These are phyloP conservation scores for Plusia festucae DNA, from an alignment of 2,888 invertebrate species.

Conservation along the genomic window DNA sequence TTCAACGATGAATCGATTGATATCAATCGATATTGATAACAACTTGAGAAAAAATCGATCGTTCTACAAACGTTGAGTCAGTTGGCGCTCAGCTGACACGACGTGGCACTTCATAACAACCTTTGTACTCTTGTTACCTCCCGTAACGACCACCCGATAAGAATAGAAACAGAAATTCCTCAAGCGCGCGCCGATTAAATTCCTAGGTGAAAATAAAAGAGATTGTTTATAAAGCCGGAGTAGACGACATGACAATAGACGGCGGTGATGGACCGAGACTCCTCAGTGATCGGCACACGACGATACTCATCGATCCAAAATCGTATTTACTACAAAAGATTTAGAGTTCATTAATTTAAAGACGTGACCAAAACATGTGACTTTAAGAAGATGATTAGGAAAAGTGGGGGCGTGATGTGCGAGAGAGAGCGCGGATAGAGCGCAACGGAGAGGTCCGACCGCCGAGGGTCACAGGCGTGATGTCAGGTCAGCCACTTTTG, in stretches of 20 bases:
- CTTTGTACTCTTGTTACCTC: slow-evolving; percentile 86
- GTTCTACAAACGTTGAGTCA: slow-evolving; percentile 76
- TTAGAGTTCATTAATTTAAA: slow-evolving; percentile 87
- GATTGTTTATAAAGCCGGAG: slow-evolving; percentile 88
- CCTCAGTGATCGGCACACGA: slow-evolving; percentile 65
- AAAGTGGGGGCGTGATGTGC: slow-evolving; percentile 88
- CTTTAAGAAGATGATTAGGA: slow-evolving; percentile 86
- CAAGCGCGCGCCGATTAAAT: slow-evolving; percentile 87
- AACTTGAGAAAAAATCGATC: slow-evolving; percentile 62
- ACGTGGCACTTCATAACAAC: slow-evolving; percentile 85
- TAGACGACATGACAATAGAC: slow-evolving; percentile 88
- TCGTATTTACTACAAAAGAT: slow-evolving; percentile 81
- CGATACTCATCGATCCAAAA: slow-evolving; percentile 75
- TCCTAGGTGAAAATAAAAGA: slow-evolving; percentile 88
- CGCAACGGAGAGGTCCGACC: slow-evolving; percentile 73
- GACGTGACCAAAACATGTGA: slow-evolving; percentile 84
- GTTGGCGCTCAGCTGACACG: slow-evolving; percentile 79
- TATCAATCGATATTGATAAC: slow-evolving; percentile 45
- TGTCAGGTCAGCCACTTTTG: slow-evolving; percentile 90
- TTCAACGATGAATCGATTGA: slow-evolving; percentile 33
- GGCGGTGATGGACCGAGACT: slow-evolving; percentile 84
- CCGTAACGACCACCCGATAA: slow-evolving; percentile 86
- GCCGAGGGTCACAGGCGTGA: slow-evolving; percentile 89
- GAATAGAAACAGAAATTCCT: slow-evolving; percentile 85
- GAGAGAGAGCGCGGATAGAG: slow-evolving; percentile 74